Evolutionary conservation across 1,140 invertebrate genomes (phyloP), one percentile per base, ranked within the genome.

Genomic region (Drosophila rhopaloa): DNA sequence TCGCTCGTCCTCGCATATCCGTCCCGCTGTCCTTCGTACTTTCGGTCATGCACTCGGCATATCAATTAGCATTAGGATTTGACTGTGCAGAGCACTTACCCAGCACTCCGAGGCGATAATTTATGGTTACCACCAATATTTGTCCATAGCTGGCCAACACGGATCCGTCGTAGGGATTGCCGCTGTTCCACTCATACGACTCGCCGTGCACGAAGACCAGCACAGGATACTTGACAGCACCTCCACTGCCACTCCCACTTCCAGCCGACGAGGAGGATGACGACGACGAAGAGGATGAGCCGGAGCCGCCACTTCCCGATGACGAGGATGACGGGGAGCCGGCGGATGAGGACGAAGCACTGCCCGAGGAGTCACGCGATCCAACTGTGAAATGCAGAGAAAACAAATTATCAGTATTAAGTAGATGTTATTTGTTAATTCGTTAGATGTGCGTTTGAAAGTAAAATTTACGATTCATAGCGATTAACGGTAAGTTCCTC

Each of bases 171-270:
- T 98, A 99, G 0, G 97, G 96, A 94, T 99, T 99, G 37, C 98
- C 98, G 38, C 97, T 98, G 93, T 98, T 98, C 96, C 97, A 98
- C 92, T 98, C 97, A 93, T 98, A 99, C 80, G 97, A 98, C 93
- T 99, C 98, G 1, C 98, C 98, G 91, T 99, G 98, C 50, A 99
- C 96, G 94, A 98, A 98, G 10, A 99, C 96, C 92, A 99, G 94
- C 24, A 99, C 97, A 1, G 98, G 97, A 92, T 96, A 96, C 92
- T 94, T 94, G 79, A 53, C 93, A 93, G 79, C 70, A 13, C 85
- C 72, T 32, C 29, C 29, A 7, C 29, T 4, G 38, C 68, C 67
- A 24, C 53, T 62, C 38, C 68, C 67, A 24, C 53, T 62, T 10
- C 56, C 47, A 27, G 56, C 47, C n/a, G 73, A 50, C 32, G 81